A percentile compares a stretch with the other conserved stretches of the same genome.
Conservation (phyloP, 2,797 vertebrate species). For the Leuciscus waleckii region DNA sequence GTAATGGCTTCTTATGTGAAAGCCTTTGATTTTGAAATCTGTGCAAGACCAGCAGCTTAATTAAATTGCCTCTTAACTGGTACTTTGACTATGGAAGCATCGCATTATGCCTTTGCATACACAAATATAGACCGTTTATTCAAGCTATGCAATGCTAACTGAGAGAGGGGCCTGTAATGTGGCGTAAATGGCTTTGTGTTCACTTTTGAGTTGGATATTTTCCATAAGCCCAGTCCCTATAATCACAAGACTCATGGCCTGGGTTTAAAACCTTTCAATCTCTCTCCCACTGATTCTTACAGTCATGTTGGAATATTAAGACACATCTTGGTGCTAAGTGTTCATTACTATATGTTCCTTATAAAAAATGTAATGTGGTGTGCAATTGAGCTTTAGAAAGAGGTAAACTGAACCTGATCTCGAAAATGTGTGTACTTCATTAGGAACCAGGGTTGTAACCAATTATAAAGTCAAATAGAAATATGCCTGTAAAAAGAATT, state of each 20-base stretch:
- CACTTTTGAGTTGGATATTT: background rate
- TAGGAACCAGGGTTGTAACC: background rate
- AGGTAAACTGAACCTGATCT: background rate
- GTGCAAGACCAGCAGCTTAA: slow-evolving; percentile 26
- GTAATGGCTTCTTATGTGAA: slow-evolving; percentile 22
- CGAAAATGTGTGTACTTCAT: background rate
- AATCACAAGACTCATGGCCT: slow-evolving; percentile 12
- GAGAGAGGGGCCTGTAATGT: background rate
- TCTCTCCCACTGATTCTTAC: background rate
- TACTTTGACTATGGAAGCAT: slow-evolving; percentile 6
- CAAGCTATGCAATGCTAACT: slow-evolving; percentile 19
- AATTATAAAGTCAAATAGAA: background rate
- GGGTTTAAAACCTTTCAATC: slow-evolving; percentile 9
- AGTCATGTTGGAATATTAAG: slow-evolving; percentile 5
- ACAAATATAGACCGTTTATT: slow-evolving; percentile 4
- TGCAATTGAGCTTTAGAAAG: background rate
- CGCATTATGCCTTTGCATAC: background rate
- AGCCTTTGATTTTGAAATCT: slow-evolving; percentile 24
- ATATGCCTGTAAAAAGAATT: background rate
- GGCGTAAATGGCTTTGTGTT: slow-evolving; percentile 21
- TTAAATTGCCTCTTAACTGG: slow-evolving; percentile 22
- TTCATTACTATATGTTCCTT: background rate
- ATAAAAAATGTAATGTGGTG: background rate
- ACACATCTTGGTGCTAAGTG: slow-evolving; percentile 10
- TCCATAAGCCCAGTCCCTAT: background rate